A percentile compares a stretch with the other conserved stretches of the same genome.
These are phyloP conservation scores for Erythrocercus mccallii DNA, from an alignment of 2,113 vertebrate species.

Conservation along the genomic window DNA sequence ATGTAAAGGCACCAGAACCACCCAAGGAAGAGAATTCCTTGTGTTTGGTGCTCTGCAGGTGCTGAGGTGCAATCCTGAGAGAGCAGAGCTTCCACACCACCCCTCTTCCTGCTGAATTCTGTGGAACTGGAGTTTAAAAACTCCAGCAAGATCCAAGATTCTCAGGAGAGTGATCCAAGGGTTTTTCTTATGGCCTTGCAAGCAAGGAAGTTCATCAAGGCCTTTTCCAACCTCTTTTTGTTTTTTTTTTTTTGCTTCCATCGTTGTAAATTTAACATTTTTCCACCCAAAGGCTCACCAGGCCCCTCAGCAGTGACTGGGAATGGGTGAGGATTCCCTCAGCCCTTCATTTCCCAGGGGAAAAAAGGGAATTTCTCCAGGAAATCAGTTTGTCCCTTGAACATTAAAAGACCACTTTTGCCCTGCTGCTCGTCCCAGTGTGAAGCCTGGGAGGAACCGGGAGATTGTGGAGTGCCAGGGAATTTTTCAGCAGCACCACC, in stretches of 20 bases:
- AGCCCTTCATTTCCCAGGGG: background rate
- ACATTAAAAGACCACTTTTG: background rate
- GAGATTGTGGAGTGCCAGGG: background rate
- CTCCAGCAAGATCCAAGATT: background rate
- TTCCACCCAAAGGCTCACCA: background rate
- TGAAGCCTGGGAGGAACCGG: background rate
- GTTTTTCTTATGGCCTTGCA: background rate
- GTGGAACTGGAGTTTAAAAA: background rate
- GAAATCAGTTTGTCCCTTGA: background rate
- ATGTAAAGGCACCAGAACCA: background rate
- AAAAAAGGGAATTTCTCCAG: background rate
- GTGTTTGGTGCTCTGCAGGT: background rate
- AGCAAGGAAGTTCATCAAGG: background rate
- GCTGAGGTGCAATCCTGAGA: background rate
- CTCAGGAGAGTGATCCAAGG: background rate
- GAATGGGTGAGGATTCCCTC: background rate
- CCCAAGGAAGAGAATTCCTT: background rate
- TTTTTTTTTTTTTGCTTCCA: background rate
- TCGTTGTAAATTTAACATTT: background rate
- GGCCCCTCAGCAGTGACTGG: background rate
- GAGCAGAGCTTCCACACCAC: background rate
- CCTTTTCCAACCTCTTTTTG: background rate
- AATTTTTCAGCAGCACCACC: background rate
- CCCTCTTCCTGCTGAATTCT: background rate
- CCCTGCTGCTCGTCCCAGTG: background rate